Percentiles rank a stretch among this genome's conserved stretches.
Conservation (phyloP, 2,113 vertebrate genomes). For the Carollia perspicillata region DNA sequence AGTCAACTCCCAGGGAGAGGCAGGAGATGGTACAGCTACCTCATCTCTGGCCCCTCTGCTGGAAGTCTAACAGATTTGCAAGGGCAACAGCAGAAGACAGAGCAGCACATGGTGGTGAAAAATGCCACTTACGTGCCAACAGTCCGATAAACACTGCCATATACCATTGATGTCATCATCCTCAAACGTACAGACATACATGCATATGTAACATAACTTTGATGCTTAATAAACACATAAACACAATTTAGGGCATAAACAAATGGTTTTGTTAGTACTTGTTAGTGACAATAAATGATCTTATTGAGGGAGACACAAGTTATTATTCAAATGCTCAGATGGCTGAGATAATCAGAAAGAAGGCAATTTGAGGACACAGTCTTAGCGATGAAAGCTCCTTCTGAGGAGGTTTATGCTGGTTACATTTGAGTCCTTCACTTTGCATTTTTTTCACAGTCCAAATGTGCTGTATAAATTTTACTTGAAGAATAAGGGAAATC, state of each 20-base stretch:
- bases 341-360: background rate
- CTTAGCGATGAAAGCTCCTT: background rate
- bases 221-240: background rate
- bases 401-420: background rate
- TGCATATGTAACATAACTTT: background rate
- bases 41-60: background rate
- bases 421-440: background rate
- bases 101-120: background rate
- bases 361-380: background rate
- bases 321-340: background rate
- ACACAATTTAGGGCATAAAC: background rate
- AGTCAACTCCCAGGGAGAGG: background rate
- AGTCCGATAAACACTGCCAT: background rate
- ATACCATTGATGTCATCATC: background rate
- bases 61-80: background rate
- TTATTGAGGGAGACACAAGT: background rate
- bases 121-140: background rate
- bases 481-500: background rate
- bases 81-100: background rate
- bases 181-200: background rate
- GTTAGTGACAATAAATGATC: constrained; percentile 26
- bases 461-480: background rate
- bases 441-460: background rate
- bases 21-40: background rate
- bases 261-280: background rate